Conservation (phyloP, 92 coral and sea anemone species). For the Ricordea florida region DNA sequence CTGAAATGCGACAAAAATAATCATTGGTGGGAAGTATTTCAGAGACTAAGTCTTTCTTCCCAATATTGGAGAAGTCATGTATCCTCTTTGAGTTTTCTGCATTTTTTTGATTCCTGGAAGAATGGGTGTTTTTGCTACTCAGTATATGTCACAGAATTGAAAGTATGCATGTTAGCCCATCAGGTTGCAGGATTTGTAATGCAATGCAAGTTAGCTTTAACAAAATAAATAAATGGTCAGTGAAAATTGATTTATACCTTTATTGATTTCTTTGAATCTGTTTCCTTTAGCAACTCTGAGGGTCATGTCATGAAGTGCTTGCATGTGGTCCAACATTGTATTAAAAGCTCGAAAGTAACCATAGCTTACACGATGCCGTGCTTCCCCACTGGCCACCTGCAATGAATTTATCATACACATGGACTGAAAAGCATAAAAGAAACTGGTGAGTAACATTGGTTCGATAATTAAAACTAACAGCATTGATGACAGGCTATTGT, state of each 20-base stretch:
- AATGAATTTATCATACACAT: background rate
- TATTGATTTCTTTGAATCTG: constrained; percentile 81
- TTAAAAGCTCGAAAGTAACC: constrained; percentile 95
- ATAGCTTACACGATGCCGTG: constrained; percentile 86
- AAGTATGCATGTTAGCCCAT: no score
- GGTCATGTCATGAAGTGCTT: constrained; percentile 75
- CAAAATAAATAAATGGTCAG: no score
- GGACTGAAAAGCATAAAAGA: background rate
- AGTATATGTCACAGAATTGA: background rate
- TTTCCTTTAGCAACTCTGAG: constrained; percentile 86
- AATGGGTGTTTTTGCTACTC: no score
- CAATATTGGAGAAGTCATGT: no score
- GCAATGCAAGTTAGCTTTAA: no score
- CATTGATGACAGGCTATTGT: no score
- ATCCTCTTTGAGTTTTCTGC: no score
- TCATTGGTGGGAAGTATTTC: no score
- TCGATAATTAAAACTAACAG: background rate
- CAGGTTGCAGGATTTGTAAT: no score
- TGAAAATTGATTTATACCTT: no score
- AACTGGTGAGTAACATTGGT: background rate
- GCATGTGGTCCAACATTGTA: constrained; percentile 85
- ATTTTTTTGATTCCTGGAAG: no score
- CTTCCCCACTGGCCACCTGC: constrained; percentile 97
- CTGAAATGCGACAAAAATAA: constrained; percentile 30
- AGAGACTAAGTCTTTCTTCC: no score